Conservation (phyloP, 2,888 invertebrate species). For the Camptogramma bilineatum region DNA sequence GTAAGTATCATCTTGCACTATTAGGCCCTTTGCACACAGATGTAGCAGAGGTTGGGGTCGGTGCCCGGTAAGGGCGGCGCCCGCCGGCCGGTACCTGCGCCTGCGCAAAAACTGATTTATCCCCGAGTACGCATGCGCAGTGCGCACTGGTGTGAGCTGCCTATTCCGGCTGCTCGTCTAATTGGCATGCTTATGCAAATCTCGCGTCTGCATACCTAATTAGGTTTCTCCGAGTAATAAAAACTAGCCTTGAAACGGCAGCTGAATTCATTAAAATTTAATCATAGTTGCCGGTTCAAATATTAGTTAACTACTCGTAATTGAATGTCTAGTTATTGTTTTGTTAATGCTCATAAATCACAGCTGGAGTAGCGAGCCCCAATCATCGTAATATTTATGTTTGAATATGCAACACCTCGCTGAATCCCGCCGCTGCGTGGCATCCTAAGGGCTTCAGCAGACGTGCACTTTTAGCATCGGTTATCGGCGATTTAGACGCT, state of each 20-base stretch:
- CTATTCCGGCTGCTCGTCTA: slow-evolving; percentile 22
- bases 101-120: slow-evolving; percentile 22
- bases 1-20: neutral
- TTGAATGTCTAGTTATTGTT: neutral
- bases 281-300: neutral
- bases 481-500: no score
- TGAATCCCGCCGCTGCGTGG: no score
- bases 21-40: neutral
- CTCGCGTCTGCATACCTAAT: slow-evolving; percentile 9
- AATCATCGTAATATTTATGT: no score
- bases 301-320: neutral
- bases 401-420: no score
- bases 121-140: slow-evolving; percentile 14
- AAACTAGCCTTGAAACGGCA: neutral
- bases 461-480: no score
- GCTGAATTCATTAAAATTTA: neutral
- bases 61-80: neutral
- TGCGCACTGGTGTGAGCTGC: slow-evolving; percentile 12
- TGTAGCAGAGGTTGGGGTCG: neutral
- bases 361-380: neutral
- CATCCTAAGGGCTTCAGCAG: no score
- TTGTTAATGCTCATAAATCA: neutral
- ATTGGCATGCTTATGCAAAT: slow-evolving; percentile 35
- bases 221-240: neutral
- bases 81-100: slow-evolving; percentile 9